phyloP scores from a whole-genome alignment of 2,797 vertebrate genomes.

The Acrossocheilus wenchowensis region DNA sequence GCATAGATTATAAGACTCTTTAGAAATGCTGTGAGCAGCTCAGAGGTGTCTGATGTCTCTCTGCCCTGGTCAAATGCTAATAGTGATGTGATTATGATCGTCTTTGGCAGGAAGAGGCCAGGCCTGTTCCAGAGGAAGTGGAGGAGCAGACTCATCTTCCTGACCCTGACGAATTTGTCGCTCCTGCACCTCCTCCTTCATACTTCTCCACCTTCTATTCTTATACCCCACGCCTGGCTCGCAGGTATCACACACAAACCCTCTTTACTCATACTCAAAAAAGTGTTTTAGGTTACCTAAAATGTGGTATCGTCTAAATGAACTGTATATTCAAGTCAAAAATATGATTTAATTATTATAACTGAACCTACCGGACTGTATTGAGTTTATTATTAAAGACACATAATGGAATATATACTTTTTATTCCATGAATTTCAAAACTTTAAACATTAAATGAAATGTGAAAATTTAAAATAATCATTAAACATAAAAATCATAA shows the following conservation, averaged over 20 bases:
- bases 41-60: neutral
- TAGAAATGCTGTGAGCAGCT: neutral
- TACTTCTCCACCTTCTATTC: conserved; percentile 85
- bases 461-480: neutral
- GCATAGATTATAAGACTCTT: neutral
- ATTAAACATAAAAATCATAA: neutral
- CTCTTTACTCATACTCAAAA: neutral
- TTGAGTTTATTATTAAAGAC: neutral
- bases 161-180: conserved; percentile 84
- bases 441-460: neutral
- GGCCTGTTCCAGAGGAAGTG: conserved; percentile 74
- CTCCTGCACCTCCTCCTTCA: conserved; percentile 83
- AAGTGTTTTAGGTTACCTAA: neutral
- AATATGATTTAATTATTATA: neutral
- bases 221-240: conserved; percentile 71
- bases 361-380: neutral
- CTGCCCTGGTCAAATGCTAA: neutral
- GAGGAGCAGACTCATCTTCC: conserved; percentile 73
- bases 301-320: neutral
- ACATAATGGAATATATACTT: neutral
- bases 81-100: conserved; percentile 23
- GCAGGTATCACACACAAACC: conserved; percentile 66
- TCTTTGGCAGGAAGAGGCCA: conserved; percentile 78
- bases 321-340: neutral
- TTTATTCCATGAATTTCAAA: neutral